Conservation (phyloP, 2,113 vertebrate species). For the Oenanthe melanoleuca region DNA sequence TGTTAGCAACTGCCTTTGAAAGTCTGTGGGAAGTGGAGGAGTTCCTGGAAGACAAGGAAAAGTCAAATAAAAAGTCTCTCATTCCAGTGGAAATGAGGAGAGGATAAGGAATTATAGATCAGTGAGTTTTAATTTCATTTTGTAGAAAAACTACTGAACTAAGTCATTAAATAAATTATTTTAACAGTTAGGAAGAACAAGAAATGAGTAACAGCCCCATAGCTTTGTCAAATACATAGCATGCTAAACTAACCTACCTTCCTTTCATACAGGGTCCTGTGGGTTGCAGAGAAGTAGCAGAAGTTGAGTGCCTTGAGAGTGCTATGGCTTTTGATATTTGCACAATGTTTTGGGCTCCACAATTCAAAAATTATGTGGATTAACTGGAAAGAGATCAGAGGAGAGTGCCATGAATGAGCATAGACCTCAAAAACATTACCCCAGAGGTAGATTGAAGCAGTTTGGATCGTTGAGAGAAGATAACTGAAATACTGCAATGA, state of each 20-base stretch:
- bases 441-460: background rate
- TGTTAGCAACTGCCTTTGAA: background rate
- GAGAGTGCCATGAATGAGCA: background rate
- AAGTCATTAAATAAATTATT: background rate
- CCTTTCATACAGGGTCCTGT: background rate
- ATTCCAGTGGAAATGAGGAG: background rate
- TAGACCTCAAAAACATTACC: background rate
- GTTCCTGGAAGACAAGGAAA: background rate
- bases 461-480: background rate
- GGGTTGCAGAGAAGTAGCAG: background rate
- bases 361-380: background rate
- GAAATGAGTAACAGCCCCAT: background rate
- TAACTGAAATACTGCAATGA: background rate
- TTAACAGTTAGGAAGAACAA: background rate
- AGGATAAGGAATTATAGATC: background rate
- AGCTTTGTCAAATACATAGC: background rate
- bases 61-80: background rate
- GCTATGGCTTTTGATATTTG: background rate
- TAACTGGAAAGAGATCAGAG: background rate
- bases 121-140: constrained; percentile 21
- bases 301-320: background rate
- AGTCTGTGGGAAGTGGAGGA: constrained; percentile 2
- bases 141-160: background rate
- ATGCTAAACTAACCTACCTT: background rate
- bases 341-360: background rate